A percentile compares a stretch with the other conserved stretches of the same genome.
These are phyloP conservation scores for Microplitis mediator DNA, from an alignment of 1,140 invertebrate genomes.

Conservation along the genomic window DNA sequence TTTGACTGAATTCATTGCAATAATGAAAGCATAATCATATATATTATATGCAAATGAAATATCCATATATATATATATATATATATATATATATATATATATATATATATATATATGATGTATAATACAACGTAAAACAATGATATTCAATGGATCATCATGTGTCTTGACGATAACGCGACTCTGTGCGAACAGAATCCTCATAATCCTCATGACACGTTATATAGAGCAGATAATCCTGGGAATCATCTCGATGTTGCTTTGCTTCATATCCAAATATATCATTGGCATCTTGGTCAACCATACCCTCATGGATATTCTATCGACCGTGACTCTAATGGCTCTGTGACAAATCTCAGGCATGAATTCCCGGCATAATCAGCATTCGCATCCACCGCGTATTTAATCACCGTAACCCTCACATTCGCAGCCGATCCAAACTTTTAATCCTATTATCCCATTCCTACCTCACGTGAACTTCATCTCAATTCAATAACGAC, in stretches of 20 bases:
- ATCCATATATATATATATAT: neutral
- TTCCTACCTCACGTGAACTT: too few relatives aligned
- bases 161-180: conserved; percentile 22
- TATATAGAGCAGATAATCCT: conserved; percentile 10
- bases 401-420: too few relatives aligned
- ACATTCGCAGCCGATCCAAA: too few relatives aligned
- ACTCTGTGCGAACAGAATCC: conserved; percentile 1
- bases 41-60: too few relatives aligned
- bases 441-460: too few relatives aligned
- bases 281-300: conserved; percentile 15
- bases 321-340: neutral
- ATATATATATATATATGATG: conserved; percentile 6
- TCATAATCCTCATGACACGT: neutral
- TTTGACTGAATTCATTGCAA: too few relatives aligned
- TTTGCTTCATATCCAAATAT: conserved; percentile 7
- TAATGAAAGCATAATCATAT: too few relatives aligned
- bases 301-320: conserved; percentile 1
- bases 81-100: neutral
- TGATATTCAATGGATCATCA: conserved; percentile 16
- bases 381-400: neutral
- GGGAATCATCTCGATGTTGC: conserved; percentile 10
- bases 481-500: too few relatives aligned
- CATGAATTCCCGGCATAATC: too few relatives aligned
- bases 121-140: conserved; percentile 12
- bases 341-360: conserved; percentile 7